Evolutionary conservation across 2,888 invertebrate genomes (phyloP), one percentile per base, ranked within the genome.

Genomic region (Hemithea aestivaria): DNA sequence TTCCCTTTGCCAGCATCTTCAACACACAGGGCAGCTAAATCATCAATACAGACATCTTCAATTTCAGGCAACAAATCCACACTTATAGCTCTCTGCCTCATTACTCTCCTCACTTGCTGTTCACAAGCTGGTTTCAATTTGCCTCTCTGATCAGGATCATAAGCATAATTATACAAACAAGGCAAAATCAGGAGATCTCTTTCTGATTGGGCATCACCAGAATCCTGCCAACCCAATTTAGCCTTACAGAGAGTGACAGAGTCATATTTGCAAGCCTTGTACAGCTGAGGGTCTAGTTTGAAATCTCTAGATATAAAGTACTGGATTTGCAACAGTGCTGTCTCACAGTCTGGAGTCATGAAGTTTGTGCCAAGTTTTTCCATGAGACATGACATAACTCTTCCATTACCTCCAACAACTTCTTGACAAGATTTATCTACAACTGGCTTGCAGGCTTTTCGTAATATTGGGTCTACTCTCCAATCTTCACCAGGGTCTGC

Each of bases 221-320:
- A 73, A 60, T 91, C 91, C 39, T 91, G 89, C 96, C 96, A 96
- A 22, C 92, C 90, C 9, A 89, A 88, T 54, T 90, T 92, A 0
- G 94, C 95, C 61, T 93, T 91, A 67, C 98, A 98, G 21, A 93
- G 89, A 36, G 90, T 91, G 2, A 90, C 89, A 1, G 98, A 98
- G 83, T 98, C 98, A 48, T 91, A 90, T 60, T 92, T 94, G 68
- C 99, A 99, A 20, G 93, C 92, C 63, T 92, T 91, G 68, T 96
- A 99, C 26, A 99, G 81, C 55, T 93, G 93, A 0, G 96, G 94
- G 76, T 98, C 97, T 28, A 98, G 82, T 61, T 95, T 96, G 72
- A 96, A 99, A 80, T 99, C 96, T 58, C 99, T 90, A 0, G 97
- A 95, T 45, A 99, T 92, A 78, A 99, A 99, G 77, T 98, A 99